Conservation (phyloP, 2,113 vertebrate species). For the Cebidichthys violaceus region DNA sequence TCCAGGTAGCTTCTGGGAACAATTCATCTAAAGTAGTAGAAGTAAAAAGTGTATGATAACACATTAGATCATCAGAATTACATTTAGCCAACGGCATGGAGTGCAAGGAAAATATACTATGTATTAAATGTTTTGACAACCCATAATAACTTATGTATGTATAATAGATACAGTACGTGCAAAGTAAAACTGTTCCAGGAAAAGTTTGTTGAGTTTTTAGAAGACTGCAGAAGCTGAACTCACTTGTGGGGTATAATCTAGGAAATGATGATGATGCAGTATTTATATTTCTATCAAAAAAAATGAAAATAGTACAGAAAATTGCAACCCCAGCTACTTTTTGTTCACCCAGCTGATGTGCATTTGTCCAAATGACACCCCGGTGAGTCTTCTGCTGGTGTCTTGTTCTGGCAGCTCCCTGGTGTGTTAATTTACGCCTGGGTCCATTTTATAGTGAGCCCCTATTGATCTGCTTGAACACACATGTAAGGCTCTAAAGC, state of each 20-base stretch:
- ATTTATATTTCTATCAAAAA: constrained; percentile 1
- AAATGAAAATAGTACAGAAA: not conserved
- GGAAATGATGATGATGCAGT: not conserved
- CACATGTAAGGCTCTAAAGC: constrained; percentile 39
- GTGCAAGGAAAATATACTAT: not conserved
- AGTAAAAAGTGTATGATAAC: constrained; percentile 9
- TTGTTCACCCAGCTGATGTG: not conserved
- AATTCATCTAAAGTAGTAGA: not conserved
- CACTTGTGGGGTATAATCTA: not conserved
- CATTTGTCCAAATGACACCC: constrained; percentile 47
- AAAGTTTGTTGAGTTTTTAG: not conserved
- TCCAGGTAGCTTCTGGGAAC: not conserved
- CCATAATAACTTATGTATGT: constrained; percentile 6
- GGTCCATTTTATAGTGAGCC: constrained; percentile 60
- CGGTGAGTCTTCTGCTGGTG: constrained; percentile 4
- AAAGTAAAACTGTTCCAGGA: not conserved
- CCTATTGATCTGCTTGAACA: constrained; percentile 69
- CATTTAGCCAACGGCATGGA: not conserved
- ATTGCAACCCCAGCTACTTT: constrained; percentile 10
- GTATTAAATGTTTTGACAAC: constrained; percentile 19
- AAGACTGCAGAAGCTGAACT: not conserved
- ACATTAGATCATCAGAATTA: constrained; percentile 9
- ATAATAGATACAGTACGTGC: not conserved
- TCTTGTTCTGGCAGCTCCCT: constrained; percentile 48
- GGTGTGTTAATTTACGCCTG: constrained; percentile 65